Evolutionary conservation across 2,113 vertebrate species (phyloP).

Genomic region (Dromaius novaehollandiae): DNA sequence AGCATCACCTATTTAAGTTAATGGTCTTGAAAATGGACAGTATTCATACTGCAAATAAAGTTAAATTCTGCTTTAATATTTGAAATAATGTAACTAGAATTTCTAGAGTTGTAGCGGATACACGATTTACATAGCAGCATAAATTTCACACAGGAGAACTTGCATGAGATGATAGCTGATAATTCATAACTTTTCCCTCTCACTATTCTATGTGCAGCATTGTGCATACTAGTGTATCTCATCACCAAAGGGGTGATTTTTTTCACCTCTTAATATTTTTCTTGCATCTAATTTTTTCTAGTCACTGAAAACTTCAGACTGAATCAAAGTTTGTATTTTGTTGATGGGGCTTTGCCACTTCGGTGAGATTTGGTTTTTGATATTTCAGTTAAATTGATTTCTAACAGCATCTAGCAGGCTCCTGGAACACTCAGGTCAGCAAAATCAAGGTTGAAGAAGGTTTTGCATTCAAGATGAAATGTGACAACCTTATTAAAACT

Average conservation of each 20-base stretch:
- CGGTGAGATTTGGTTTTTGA: fast-evolving
- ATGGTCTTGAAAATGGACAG: neutral
- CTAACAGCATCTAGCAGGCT: neutral
- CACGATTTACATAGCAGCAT: neutral
- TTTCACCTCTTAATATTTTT: neutral
- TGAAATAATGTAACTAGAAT: neutral
- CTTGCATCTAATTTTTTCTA: neutral
- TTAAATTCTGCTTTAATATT: neutral
- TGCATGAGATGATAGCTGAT: neutral
- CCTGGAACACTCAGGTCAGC: neutral
- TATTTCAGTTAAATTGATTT: neutral
- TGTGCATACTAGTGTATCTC: neutral
- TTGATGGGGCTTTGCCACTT: neutral
- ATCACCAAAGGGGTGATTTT: neutral
- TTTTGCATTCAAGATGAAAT: neutral
- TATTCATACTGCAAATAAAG: neutral
- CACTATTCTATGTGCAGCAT: neutral
- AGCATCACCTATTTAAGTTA: neutral
- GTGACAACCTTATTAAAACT: neutral
- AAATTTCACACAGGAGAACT: neutral
- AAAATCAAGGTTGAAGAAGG: neutral
- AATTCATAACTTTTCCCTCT: neutral
- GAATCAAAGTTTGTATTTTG: neutral
- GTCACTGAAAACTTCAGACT: neutral
- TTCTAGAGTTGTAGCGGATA: neutral